Conservation (phyloP, 2,888 invertebrate genomes). For the Dascillus cervinus region DNA sequence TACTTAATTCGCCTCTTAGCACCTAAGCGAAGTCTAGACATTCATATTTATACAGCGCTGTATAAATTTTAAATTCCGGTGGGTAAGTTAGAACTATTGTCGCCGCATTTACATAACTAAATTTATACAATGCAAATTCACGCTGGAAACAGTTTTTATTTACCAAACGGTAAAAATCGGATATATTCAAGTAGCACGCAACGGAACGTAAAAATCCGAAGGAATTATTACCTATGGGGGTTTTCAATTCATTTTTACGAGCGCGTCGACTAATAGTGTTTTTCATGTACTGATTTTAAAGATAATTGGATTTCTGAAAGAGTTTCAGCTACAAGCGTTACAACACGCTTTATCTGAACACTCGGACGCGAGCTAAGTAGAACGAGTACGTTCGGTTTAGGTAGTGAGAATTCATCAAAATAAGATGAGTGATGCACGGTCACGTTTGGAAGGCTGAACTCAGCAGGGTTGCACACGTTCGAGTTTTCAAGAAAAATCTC, state of each 20-base stretch:
- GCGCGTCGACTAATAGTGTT: slow-evolving; percentile 11
- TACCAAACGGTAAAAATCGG: no score
- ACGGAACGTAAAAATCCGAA: no score
- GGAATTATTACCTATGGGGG: no score
- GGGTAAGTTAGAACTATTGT: no score
- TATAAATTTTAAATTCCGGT: no score
- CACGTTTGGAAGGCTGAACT: slow-evolving; percentile 21
- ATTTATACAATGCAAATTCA: no score
- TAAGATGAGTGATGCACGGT: slow-evolving; percentile 9
- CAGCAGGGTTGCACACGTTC: slow-evolving; percentile 22
- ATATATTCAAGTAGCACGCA: no score
- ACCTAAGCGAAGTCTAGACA: no score
- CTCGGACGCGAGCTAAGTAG: not conserved
- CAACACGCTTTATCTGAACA: not conserved
- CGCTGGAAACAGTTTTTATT: no score
- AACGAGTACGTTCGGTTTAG: not conserved
- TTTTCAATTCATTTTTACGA: slow-evolving; percentile 13
- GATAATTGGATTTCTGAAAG: slow-evolving; percentile 16
- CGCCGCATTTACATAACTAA: no score
- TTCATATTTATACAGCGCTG: no score
- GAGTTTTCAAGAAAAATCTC: slow-evolving; percentile 16
- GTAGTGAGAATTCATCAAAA: not conserved
- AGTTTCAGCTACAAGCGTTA: not conserved
- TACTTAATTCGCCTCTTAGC: no score
- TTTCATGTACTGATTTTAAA: slow-evolving; percentile 20